Evolutionary conservation across 2,888 invertebrate species (phyloP), one percentile per base, ranked within the genome.

Genomic region (Caenorhabditis drosophilae): DNA sequence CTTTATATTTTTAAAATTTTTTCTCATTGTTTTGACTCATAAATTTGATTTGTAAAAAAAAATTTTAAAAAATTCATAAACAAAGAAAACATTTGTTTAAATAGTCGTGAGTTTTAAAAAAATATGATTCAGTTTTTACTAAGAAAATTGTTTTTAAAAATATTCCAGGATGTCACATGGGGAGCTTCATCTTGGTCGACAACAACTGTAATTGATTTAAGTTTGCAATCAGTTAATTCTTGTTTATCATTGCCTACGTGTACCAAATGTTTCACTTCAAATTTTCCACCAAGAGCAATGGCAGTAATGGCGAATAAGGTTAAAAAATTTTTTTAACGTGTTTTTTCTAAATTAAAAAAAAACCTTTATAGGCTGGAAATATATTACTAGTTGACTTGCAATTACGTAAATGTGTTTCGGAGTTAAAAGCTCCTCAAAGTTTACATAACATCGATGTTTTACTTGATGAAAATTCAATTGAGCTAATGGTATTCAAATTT

Each of bases 361-460:
- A 42, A 48, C 38, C 41, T 18, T 59, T 69, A 15, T 57, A 75
- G 75, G 73, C 67, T 2, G 75, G 75, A 16, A 54, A 70, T 52
- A 73, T 75, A 16, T 60, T 72, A 35, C 61, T 75, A n/a, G 61
- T 75, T 9, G 75, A 75, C 52, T 25, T 75, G 15, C 61, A 63
- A 27, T 48, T 68, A 4, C 42, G 70, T 20, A 70, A 68, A 44
- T 70, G 73, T 49, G 61, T 70, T 0, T 68, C 63, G 2, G 73
- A 75, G 40, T 57, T 75, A 51, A 66, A 54, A 25, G 73, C 75
- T 3, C 73, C 73, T 9, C 67, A 74, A 48, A 75, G 68, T 34
- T 61, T 80, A 22, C 73, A 72, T 49, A 49, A 63, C 18, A 53
- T 79, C n/a, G 71, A 78, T 18, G 42, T 75, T 12, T 67, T 72